Percentiles rank a stretch among this genome's conserved stretches.
Evolutionary conservation across 2,888 invertebrate genomes (phyloP).

Genomic region (Drepanosiphum platanoidis): DNA sequence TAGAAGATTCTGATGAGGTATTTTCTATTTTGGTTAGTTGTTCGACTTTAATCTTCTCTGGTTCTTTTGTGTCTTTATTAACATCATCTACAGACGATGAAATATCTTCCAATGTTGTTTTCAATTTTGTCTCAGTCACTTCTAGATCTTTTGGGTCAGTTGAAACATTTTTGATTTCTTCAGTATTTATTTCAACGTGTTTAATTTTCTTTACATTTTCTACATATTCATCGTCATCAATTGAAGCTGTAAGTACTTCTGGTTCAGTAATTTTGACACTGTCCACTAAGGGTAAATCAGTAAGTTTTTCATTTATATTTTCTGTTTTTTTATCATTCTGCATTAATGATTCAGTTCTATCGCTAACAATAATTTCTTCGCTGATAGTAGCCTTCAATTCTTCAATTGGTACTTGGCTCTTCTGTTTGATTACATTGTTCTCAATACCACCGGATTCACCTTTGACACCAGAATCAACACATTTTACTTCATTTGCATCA

Average conservation of each 20-base stretch:
- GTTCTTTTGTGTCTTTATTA: neutral
- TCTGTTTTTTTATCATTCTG: neutral
- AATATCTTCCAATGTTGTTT: neutral
- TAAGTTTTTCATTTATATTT: neutral
- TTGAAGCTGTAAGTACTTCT: neutral
- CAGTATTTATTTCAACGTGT: neutral
- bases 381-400: neutral
- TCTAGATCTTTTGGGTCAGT: neutral
- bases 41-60: neutral
- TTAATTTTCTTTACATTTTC: neutral
- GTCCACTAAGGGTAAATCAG: neutral
- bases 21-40: neutral
- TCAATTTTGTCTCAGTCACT: neutral
- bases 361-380: neutral
- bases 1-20: neutral
- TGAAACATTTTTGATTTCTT: neutral
- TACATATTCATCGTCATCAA: neutral
- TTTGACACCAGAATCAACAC: neutral
- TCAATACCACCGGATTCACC: neutral
- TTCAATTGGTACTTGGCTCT: neutral
- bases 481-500: neutral
- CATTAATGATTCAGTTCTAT: neutral
- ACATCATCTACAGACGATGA: neutral
- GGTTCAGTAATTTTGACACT: neutral
- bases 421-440: neutral